Evolutionary conservation across 2,797 vertebrate genomes (phyloP), one percentile per base, ranked within the genome.

Genomic region (Percopsis omiscomaycus): DNA sequence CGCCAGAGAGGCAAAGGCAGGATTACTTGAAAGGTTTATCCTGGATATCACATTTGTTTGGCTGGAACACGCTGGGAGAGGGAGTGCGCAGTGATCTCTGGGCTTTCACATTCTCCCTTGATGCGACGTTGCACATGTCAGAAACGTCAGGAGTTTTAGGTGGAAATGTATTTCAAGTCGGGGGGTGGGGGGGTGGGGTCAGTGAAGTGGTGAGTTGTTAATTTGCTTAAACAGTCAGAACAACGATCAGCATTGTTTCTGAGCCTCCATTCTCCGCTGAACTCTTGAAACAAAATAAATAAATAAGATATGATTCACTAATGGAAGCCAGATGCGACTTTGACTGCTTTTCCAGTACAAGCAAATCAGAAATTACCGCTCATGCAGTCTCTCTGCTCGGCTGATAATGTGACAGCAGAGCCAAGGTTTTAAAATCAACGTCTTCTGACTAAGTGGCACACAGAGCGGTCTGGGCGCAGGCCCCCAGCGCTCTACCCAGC

Each of bases 31-130:
- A 69, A 86, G 68, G 57, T 82, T 71, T 80, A 79, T 54, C 44
- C 54, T 69, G 73, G 69, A 79, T 83, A 78, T 79, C 70, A 42
- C 66, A 65, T 79, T 42, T 76, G 83, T 85, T 81, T 69, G 79
- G 73, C 79, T 71, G 78, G 58, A 74, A 77, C 59, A 59, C 52
- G 29, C 69, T 72, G 69, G 68, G 74, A 79, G 50, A 66, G 52
- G 71, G 74, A 42, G 37, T 10, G 37, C 8, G 37, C 70, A 81
- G 28, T 82, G 83, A 89, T 89, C 84, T 75, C 63, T 77, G 57
- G 54, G 75, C 71, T 75, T 79, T 73, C 49, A 61, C 45, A 69
- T 51, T 55, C 66, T 73, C 58, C 72, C 69, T 74, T 84, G 77
- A 80, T 82, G 77, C 73, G 49, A 83, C 79, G 73, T 80, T 81